Base-by-base conservation (phyloP, 2,888 invertebrate genomes). In the Thereva unica region DNA sequence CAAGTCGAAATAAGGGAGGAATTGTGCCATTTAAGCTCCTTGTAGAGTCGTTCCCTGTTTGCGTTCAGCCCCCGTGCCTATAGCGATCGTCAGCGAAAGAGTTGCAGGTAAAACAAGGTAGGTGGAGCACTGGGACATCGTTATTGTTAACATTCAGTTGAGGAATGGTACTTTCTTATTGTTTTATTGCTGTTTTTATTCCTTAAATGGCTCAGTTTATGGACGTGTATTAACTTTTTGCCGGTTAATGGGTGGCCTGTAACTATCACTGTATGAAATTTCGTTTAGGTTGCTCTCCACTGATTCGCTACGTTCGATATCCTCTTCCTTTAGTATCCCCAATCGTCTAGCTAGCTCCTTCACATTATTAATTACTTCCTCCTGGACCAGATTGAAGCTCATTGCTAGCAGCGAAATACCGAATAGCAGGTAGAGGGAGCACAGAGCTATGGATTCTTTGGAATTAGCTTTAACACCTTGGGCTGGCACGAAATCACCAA, bases 381-480 rank as follows among this genome's bases (percentile, higher is more conserved):
- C 95, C 79, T 95, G 96, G 52, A 97, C 95, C 76, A 97, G 83
- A 84, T 97, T 97, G 82, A 97, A 97, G 75, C 94, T 94, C 97
- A 97, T 97, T 38, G 96, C 96, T 71, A 97, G 82, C 53, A 97
- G 82, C 0, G 96, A 93, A 76, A 97, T 97, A 5, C 97, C 97
- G 78, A 97, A 95, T 50, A 97, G 85, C 70, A 97, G 83, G 82
- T 97, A 97, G 66, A 97, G 82, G 0, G 95, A 95, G 76, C 95
- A 95, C 64, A 95, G 85, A 0, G 95, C 95, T 70, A 97, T 86
- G 3, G 82, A 80, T 67, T 72, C 67, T 63, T 79, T 76, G 0
- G 80, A 78, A 68, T 80, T 78, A 57, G 78, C 79, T 70, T 80
- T 78, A 4, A 79, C 78, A 3, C 79, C 80, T 70, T 91, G 91